Evolutionary conservation across 2,888 invertebrate species (phyloP).

Genomic region (Crocallis elinguaria): DNA sequence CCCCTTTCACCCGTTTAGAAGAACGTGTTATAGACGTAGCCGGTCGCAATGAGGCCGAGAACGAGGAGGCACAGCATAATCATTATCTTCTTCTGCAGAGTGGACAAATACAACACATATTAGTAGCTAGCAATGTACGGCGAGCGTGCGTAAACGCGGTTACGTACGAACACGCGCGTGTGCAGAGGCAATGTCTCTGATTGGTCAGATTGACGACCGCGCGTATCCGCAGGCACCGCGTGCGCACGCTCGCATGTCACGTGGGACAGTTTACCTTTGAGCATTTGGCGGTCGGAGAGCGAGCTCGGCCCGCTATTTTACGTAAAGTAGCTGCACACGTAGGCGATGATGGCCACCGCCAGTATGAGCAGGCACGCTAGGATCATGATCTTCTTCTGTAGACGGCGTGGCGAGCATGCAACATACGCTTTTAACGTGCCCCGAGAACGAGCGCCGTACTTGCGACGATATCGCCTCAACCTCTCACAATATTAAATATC

Average conservation of each 20-base stretch:
- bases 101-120: slow-evolving; percentile 79
- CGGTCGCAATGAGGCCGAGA: slow-evolving; percentile 88
- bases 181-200: neutral
- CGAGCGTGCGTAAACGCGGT: slow-evolving; percentile 55
- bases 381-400: slow-evolving; percentile 96
- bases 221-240: slow-evolving; percentile 29
- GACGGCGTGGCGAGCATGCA: slow-evolving; percentile 74
- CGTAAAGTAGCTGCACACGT: slow-evolving; percentile 80
- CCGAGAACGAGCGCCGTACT: slow-evolving; percentile 45
- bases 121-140: slow-evolving; percentile 66
- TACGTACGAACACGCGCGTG: slow-evolving; percentile 22
- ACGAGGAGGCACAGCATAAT: slow-evolving; percentile 95
- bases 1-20: slow-evolving; percentile 76
- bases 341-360: slow-evolving; percentile 91
- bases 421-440: slow-evolving; percentile 76
- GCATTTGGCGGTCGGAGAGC: slow-evolving; percentile 60
- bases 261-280: slow-evolving; percentile 70
- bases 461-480: slow-evolving; percentile 45
- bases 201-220: slow-evolving; percentile 18
- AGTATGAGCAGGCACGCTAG: slow-evolving; percentile 94
- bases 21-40: slow-evolving; percentile 83
- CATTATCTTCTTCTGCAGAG: slow-evolving; percentile 96
- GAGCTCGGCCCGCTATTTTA: slow-evolving; percentile 67
- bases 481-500: slow-evolving; percentile 38
- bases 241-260: slow-evolving; percentile 54